Base-by-base conservation (phyloP, 2,888 invertebrate species). In the Eupithecia vulgata region DNA sequence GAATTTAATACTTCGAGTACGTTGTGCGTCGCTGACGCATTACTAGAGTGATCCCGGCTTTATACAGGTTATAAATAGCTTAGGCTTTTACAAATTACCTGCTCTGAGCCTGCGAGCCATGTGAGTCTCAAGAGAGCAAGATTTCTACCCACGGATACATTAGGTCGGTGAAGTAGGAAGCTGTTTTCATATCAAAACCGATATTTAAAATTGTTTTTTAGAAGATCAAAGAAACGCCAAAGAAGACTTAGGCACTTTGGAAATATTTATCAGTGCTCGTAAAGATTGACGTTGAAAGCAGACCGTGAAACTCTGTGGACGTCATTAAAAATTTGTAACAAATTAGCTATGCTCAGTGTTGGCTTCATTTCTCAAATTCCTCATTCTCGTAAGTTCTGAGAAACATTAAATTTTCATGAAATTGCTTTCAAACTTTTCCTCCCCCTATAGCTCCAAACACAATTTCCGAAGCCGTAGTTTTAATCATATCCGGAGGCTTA, bases 391-490 rank as follows among this genome's bases (percentile, higher is more conserved):
- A 92, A 94, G 90, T 93, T 93, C 84, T 83, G 83, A 82, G 85
- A 84, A 87, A 87, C 88, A 91, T 93, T 91, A 93, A 92, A 93
- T 91, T 93, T 93, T 93, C 90, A 93, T 87, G 88, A 89, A 92
- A 93, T 92, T 90, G 90, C 92, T 91, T 90, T 87, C 87, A 83
- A 93, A 93, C 90, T 93, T 92, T 93, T 91, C 90, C 90, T 83
- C 84, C 86, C 88, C 87, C 90, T 87, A 91, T 92, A 91, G 87
- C 88, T 84, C 77, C 81, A 84, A 88, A 89, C 90, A 89, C 86
- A 86, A 90, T 91, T 89, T 91, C 85, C 86, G 84, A 85, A 89
- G 87, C 87, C 88, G 90, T 91, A 92, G 90, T 91, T 90, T 85
- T 81, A 81, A 88, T 88, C 86, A 85, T 70, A 67, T 37, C n/a